Percentiles rank a stretch among this genome's conserved stretches.
Conservation (phyloP, 2,113 vertebrate genomes). For the Lophura nycthemera region DNA sequence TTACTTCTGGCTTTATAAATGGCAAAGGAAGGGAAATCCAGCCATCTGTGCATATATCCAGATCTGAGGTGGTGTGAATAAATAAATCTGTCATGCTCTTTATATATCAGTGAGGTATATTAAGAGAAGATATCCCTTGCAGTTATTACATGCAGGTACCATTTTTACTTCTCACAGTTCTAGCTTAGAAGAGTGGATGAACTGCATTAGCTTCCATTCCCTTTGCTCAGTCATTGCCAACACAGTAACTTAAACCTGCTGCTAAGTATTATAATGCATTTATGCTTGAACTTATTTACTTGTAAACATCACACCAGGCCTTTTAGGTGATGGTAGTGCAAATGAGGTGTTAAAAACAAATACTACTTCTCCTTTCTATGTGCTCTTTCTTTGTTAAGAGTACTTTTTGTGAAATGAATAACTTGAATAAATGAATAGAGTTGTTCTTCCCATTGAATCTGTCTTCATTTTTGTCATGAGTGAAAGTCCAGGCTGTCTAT, state of each 20-base stretch:
- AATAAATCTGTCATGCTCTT: background rate
- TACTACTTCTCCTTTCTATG: background rate
- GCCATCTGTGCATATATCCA: background rate
- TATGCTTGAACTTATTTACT: background rate
- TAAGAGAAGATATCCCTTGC: background rate
- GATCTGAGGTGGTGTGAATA: background rate
- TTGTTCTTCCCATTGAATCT: background rate
- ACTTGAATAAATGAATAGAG: background rate
- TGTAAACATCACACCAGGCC: background rate
- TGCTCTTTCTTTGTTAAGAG: background rate
- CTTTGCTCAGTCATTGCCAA: background rate
- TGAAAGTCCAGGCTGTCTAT: background rate
- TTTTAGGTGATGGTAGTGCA: background rate
- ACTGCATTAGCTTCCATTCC: background rate
- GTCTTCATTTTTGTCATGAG: background rate
- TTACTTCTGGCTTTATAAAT: background rate
- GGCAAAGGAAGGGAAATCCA: background rate
- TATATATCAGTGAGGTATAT: background rate
- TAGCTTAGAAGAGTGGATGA: background rate
- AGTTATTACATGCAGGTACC: background rate
- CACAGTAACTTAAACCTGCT: background rate
- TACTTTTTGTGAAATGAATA: background rate
- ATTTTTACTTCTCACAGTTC: background rate
- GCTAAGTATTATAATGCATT: background rate
- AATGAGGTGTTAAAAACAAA: background rate